Evolutionary conservation across 2,888 invertebrate species (phyloP).

Genomic region (Athripsodes cinereus): DNA sequence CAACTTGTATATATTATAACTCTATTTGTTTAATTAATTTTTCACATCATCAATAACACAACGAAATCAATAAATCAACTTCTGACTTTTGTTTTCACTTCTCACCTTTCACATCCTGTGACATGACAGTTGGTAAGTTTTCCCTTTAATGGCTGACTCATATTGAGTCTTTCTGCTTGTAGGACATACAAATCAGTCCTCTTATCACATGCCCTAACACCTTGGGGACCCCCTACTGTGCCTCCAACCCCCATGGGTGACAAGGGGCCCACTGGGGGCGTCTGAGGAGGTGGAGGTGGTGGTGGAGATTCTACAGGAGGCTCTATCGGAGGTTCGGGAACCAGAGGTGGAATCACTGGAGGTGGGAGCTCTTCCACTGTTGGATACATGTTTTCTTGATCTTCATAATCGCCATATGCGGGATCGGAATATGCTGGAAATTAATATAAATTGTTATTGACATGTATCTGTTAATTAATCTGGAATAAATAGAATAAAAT

Average conservation of each 20-base stretch:
- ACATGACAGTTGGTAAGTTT: slow-evolving; percentile 84
- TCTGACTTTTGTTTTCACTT: too few relatives aligned
- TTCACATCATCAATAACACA: too few relatives aligned
- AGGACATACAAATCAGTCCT: slow-evolving; percentile 81
- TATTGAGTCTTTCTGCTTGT: slow-evolving; percentile 74
- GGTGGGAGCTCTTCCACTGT: slow-evolving; percentile 34
- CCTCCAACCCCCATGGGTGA: slow-evolving; percentile 45
- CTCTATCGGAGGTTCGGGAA: slow-evolving; percentile 39
- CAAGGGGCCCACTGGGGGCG: slow-evolving; percentile 35
- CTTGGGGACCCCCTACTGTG: slow-evolving; percentile 49
- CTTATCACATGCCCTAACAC: slow-evolving; percentile 77
- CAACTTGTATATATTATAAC: too few relatives aligned
- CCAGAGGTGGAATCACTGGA: slow-evolving; percentile 30
- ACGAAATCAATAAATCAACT: too few relatives aligned
- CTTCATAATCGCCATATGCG: slow-evolving; percentile 25
- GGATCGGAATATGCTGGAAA: slow-evolving; percentile 31
- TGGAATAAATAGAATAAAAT: too few relatives aligned
- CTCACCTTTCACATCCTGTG: slow-evolving; percentile 85
- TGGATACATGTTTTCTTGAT: slow-evolving; percentile 40
- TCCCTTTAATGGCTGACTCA: slow-evolving; percentile 80
- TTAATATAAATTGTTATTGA: neutral
- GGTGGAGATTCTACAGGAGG: slow-evolving; percentile 41
- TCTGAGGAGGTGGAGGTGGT: slow-evolving; percentile 39
- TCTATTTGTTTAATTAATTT: too few relatives aligned
- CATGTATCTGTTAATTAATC: neutral